Conservation (phyloP, 2,888 invertebrate species). For the Meteorus cinctellus region DNA sequence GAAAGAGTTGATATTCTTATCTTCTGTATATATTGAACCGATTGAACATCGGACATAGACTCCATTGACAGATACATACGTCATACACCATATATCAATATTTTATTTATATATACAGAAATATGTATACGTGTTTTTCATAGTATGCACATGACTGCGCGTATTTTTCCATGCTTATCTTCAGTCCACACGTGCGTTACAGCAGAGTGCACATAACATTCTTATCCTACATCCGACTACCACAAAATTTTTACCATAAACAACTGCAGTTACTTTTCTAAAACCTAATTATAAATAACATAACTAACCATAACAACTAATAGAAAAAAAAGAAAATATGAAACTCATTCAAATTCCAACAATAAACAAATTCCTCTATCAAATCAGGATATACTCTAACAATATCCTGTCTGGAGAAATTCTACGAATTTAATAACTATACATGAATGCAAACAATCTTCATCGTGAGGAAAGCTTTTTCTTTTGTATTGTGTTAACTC, state of each 20-base stretch:
- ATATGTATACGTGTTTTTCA: conserved; percentile 57
- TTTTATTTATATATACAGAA: conserved; percentile 44
- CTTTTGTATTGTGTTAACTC: neutral
- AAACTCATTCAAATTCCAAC: neutral
- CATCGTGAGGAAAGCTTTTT: neutral
- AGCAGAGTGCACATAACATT: neutral
- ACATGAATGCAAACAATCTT: no score
- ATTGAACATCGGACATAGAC: conserved; percentile 19
- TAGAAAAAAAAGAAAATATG: neutral
- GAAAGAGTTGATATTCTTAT: neutral
- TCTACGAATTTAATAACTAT: no score
- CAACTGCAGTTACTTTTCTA: neutral
- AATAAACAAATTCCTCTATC: neutral
- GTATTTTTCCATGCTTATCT: conserved; percentile 67
- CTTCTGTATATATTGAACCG: conserved; percentile 9
- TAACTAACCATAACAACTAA: neutral
- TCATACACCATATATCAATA: conserved; percentile 5
- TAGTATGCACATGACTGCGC: conserved; percentile 68
- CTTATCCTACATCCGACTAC: conserved; percentile 8
- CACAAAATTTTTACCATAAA: conserved; percentile 8
- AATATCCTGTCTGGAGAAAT: no score
- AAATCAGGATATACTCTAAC: neutral
- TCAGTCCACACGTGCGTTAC: conserved; percentile 59
- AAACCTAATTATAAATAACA: neutral
- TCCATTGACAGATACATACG: conserved; percentile 16